Evolutionary conservation across 1,140 invertebrate species (phyloP).

Genomic region (Procambarus clarkii): DNA sequence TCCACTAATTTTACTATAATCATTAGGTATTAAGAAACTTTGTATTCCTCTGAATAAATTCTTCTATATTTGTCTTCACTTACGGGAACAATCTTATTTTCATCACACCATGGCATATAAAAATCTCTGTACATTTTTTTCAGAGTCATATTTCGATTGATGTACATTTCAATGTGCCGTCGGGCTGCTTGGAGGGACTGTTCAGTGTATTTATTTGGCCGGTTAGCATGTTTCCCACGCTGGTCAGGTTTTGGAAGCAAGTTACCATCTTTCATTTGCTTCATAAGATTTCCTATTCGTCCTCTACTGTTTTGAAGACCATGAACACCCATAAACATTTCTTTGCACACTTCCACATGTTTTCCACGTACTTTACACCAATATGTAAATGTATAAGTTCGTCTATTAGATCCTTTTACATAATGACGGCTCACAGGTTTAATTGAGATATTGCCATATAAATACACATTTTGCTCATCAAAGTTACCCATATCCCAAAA

Average conservation of each 20-base stretch:
- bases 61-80: conserved; percentile 64
- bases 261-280: conserved; percentile 62
- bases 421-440: conserved; percentile 62
- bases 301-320: conserved; percentile 61
- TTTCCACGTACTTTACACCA: conserved; percentile 64
- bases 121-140: conserved; percentile 65
- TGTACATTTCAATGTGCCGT: conserved; percentile 61
- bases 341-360: conserved; percentile 65
- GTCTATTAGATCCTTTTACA: conserved; percentile 58
- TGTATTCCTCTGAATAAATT: conserved; percentile 65
- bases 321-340: conserved; percentile 68
- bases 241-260: conserved; percentile 60
- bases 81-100: conserved; percentile 55
- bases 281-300: conserved; percentile 62
- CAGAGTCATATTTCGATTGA: conserved; percentile 62
- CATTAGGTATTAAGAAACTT: conserved; percentile 52
- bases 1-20: conserved; percentile 4
- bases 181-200: conserved; percentile 56
- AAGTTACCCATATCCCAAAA: conserved; percentile 67
- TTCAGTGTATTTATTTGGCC: conserved; percentile 61
- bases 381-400: conserved; percentile 62
- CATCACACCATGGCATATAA: conserved; percentile 63
- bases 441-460: conserved; percentile 63
- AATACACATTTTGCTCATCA: conserved; percentile 63
- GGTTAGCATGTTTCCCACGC: conserved; percentile 54